Percentiles rank a stretch among this genome's conserved stretches.
Conservation (phyloP, 1,140 invertebrate species). For the Parasteatoda tepidariorum region DNA sequence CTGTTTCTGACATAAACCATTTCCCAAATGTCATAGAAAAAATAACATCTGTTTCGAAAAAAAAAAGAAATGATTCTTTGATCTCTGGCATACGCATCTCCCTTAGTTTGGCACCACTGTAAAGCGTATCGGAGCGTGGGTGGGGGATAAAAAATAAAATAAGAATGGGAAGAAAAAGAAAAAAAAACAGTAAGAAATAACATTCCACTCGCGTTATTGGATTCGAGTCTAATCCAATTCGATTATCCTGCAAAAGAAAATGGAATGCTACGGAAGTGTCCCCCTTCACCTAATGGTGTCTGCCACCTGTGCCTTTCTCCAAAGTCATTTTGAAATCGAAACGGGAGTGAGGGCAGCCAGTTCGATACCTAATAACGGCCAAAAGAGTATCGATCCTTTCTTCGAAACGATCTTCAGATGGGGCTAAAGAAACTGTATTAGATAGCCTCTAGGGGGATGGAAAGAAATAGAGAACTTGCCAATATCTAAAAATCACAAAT, state of each 20-base stretch:
- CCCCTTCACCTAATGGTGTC: conserved; percentile 30
- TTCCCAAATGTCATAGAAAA: too few relatives aligned
- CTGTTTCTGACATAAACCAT: too few relatives aligned
- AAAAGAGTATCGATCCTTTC: conserved; percentile 36
- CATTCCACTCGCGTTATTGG: conserved; percentile 57
- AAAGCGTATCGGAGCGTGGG: neutral
- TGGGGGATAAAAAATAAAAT: neutral
- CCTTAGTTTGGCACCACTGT: conserved; percentile 3
- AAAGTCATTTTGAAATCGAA: conserved; percentile 54
- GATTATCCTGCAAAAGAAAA: conserved; percentile 44
- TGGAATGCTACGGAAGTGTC: conserved; percentile 35
- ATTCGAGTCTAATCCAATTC: conserved; percentile 52
- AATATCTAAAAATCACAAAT: conserved; percentile 21
- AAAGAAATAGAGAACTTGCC: conserved; percentile 6
- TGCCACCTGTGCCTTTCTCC: conserved; percentile 44
- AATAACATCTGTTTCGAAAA: neutral
- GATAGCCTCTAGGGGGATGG: neutral
- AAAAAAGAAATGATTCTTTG: neutral
- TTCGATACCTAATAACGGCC: conserved; percentile 50
- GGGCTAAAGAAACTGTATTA: conserved; percentile 42
- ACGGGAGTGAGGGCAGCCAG: conserved; percentile 11
- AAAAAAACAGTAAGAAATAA: conserved; percentile 26
- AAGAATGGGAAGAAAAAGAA: neutral
- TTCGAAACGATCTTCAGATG: conserved; percentile 41
- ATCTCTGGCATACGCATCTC: neutral